Evolutionary conservation across 1,140 invertebrate genomes (phyloP).

Genomic region (Heliconius hermathena): DNA sequence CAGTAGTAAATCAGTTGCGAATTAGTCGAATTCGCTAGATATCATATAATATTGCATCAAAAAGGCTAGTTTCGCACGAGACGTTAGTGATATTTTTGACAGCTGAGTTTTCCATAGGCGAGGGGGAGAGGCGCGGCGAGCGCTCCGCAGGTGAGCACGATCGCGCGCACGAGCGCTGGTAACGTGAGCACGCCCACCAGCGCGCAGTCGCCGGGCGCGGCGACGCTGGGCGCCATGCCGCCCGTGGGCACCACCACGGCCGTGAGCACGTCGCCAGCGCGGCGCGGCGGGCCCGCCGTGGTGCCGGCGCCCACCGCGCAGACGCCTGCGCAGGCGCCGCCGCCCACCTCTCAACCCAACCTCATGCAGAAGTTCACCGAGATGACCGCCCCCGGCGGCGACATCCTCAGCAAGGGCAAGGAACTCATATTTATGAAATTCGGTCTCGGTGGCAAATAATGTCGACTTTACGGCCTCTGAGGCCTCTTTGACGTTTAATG

Average conservation of each 20-base stretch:
- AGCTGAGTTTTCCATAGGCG: constrained; percentile 53
- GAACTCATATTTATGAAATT: constrained; percentile 96
- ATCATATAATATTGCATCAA: constrained; percentile 34
- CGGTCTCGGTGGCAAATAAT: constrained; percentile 91
- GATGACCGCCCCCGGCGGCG: constrained; percentile 90
- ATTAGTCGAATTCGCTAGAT: constrained; percentile 37
- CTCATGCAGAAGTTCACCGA: constrained; percentile 92
- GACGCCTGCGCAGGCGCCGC: constrained; percentile 50
- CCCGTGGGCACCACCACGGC: constrained; percentile 48
- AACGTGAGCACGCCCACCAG: constrained; percentile 64
- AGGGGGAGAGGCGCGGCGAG: constrained; percentile 77
- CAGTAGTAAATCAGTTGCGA: constrained; percentile 31
- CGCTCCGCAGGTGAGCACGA: constrained; percentile 70
- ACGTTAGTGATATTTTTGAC: neutral
- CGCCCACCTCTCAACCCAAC: constrained; percentile 83
- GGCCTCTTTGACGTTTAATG: constrained; percentile 46
- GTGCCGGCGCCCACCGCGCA: constrained; percentile 75
- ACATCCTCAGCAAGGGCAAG: constrained; percentile 94
- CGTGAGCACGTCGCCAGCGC: constrained; percentile 56
- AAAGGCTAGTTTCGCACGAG: constrained; percentile 31
- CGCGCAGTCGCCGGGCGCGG: constrained; percentile 68
- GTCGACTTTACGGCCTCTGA: constrained; percentile 66
- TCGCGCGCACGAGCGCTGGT: constrained; percentile 78
- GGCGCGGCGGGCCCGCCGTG: constrained; percentile 83
- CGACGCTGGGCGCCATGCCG: constrained; percentile 52